Conservation (phyloP, 2,113 vertebrate genomes). For the Colaptes auratus region DNA sequence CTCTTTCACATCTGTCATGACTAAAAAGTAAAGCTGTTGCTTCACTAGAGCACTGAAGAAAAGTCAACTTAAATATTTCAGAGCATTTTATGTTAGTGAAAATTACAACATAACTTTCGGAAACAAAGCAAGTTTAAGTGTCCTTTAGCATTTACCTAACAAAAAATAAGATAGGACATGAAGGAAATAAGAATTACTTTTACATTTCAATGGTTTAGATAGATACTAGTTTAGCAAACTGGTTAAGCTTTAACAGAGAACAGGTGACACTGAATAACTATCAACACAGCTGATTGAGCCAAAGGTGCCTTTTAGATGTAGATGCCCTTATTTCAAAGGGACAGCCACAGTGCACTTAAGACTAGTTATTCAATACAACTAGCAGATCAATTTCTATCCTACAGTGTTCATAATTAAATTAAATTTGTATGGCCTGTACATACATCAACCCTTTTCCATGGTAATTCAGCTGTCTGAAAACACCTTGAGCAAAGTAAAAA, state of each 20-base stretch:
- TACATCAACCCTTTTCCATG: background rate
- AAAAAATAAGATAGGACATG: background rate
- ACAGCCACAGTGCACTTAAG: background rate
- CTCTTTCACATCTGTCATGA: background rate
- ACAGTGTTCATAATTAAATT: background rate
- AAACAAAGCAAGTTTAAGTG: background rate
- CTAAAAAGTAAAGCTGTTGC: background rate
- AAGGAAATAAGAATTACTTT: background rate
- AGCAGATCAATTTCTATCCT: background rate
- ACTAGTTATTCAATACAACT: background rate
- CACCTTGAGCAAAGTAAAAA: background rate
- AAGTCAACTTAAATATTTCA: background rate
- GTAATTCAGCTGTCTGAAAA: background rate
- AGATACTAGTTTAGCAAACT: constrained; percentile 36
- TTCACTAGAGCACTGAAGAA: background rate
- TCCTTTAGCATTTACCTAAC: background rate
- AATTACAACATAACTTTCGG: background rate
- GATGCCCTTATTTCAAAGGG: background rate
- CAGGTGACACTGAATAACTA: constrained; percentile 53
- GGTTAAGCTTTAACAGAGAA: constrained; percentile 66
- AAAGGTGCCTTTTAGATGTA: constrained; percentile 56
- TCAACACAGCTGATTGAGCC: constrained; percentile 42
- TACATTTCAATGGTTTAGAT: constrained; percentile 29
- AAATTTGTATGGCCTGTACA: background rate
- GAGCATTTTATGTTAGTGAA: background rate